Evolutionary conservation across 1,140 invertebrate species (phyloP).

Genomic region (Heliothis virescens): DNA sequence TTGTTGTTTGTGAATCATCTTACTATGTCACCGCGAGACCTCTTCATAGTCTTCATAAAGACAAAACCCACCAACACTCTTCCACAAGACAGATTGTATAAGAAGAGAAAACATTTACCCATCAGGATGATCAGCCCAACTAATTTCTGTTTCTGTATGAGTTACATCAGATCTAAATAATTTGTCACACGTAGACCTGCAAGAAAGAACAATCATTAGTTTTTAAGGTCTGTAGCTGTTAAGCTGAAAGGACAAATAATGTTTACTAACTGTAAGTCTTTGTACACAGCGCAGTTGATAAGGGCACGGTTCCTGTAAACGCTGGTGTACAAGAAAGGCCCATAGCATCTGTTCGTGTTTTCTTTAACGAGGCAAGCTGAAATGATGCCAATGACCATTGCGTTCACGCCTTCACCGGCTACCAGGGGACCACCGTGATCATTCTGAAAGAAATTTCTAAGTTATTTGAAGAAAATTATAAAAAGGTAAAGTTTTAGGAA

Average conservation of each 20-base stretch:
- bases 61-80: no score
- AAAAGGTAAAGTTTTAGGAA: no score
- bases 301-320: constrained; percentile 77
- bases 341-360: constrained; percentile 76
- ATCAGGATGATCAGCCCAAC: constrained; percentile 77
- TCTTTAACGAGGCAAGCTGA: constrained; percentile 78
- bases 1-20: no score
- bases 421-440: constrained; percentile 77
- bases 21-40: no score
- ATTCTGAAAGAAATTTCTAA: constrained; percentile 60
- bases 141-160: constrained; percentile 70
- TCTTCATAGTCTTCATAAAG: no score
- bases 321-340: constrained; percentile 80
- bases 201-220: not conserved
- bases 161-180: constrained; percentile 78
- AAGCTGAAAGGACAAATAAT: no score
- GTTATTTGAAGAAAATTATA: no score
- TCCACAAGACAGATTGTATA: no score
- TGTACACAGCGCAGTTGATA: constrained; percentile 77
- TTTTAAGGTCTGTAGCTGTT: no score
- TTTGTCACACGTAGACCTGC: constrained; percentile 75
- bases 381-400: constrained; percentile 72
- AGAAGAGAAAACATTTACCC: constrained; percentile 62
- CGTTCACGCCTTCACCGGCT: constrained; percentile 67
- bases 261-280: constrained; percentile 71